Percentiles rank a stretch among this genome's conserved stretches.
These are phyloP conservation scores for Epistrophe eligans DNA, from an alignment of 2,888 invertebrate genomes.

Conservation along the genomic window DNA sequence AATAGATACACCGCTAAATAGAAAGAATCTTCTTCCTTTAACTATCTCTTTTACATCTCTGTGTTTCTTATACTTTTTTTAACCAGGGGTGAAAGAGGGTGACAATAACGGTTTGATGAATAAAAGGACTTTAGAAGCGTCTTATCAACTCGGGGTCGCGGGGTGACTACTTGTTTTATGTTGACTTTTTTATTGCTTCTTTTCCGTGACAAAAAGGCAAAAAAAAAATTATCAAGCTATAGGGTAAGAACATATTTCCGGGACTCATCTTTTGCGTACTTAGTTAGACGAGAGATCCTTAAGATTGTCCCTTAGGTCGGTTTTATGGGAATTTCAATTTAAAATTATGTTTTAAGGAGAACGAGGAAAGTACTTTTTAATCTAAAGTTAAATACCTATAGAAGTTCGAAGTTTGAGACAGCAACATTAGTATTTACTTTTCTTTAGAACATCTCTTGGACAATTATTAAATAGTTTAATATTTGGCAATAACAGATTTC, in stretches of 20 bases:
- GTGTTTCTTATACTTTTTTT: constrained; percentile 10
- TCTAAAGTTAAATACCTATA: neutral
- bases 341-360: constrained; percentile 14
- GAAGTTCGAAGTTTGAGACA: neutral
- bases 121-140: constrained; percentile 58
- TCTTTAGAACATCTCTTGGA: too few relatives aligned
- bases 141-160: constrained; percentile 71
- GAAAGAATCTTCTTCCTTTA: constrained; percentile 48
- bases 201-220: constrained; percentile 61
- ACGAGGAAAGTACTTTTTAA: constrained; percentile 1
- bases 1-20: constrained; percentile 56
- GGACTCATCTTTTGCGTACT: constrained; percentile 50
- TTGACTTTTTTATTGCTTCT: constrained; percentile 75
- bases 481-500: too few relatives aligned
- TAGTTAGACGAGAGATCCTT: constrained; percentile 35
- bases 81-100: constrained; percentile 52
- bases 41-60: constrained; percentile 64
- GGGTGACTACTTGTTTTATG: constrained; percentile 66
- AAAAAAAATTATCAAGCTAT: neutral
- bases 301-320: neutral
- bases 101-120: constrained; percentile 50
- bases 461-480: too few relatives aligned
- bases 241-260: constrained; percentile 69
- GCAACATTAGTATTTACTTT: neutral
- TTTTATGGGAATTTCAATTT: constrained; percentile 57